Evolutionary conservation across 2,113 vertebrate species (phyloP), one percentile per base, ranked within the genome.

Genomic region (Callaeas wilsoni): DNA sequence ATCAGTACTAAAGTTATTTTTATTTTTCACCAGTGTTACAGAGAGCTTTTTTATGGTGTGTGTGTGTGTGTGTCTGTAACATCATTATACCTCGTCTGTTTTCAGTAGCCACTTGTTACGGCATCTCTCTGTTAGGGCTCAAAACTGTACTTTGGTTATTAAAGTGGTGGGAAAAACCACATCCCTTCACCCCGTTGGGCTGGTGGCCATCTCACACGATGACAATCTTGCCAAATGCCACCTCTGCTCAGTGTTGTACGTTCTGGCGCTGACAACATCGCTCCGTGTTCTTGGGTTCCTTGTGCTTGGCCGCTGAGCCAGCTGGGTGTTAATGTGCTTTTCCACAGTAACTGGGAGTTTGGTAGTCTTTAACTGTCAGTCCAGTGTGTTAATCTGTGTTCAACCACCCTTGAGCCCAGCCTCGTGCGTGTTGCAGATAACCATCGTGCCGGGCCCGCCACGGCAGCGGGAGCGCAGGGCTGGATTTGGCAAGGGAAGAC

Each of bases 1-100:
- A 87, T 74, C 88, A 59, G 90, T 46, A 96, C 92, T 89, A 44
- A 90, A 93, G 41, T 83, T n/a, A 64, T 90, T 93, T 93, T 96
- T 89, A 67, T 93, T 96, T 95, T 86, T 81, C 86, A 86, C 18
- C 2, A 0, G 37, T 93, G 59, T 88, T 65, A 42, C 10, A 1
- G 84, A 77, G 46, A 93, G 27, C 56, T 93, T 95, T 95, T 94
- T 69, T 90, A 84, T 60, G 46, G 32, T 68, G 26, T 57, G 10
- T 25, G 50, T 35, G 5, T 4, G 50, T 29, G 8, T 55, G 59
- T 59, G 47, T 73, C 1, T 32, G 53, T 60, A 30, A 64, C 52
- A 13, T 71, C 5, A n/a, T 67, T 32, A 53, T 74, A 67, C 88
- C 95, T 92, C 19, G 1, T 89, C 63, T 62, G 21, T 64, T 94